Base-by-base conservation (phyloP, 2,888 invertebrate species). In the Hylaea fasciaria region DNA sequence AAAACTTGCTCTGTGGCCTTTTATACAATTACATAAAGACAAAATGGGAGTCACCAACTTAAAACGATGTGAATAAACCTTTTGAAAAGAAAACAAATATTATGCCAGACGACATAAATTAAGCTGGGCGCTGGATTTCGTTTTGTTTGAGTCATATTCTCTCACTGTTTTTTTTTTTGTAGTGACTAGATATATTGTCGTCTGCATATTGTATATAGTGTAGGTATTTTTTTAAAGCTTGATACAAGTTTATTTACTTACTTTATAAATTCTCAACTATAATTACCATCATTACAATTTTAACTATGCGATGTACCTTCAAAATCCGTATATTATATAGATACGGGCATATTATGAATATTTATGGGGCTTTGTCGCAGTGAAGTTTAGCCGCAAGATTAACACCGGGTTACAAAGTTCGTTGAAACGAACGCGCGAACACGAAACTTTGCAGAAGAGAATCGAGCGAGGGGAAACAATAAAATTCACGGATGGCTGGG, bases 401-500 rank as follows among this genome's bases (percentile, higher is more conserved):
- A 83, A 84, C 82, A 81, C 78, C 73, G 69, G 62, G 69, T 64
- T 69, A 68, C 68, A 65, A 75, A 79, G 71, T 76, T 72, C 57
- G 55, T 56, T 65, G 68, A 73, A 68, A 74, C 72, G 73, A 78
- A 81, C 77, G 80, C 81, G 81, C 76, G 82, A 85, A 86, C 83
- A 82, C 76, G 72, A 82, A 87, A 86, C 78, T 86, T 87, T 77
- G 78, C 69, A 75, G 75, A 71, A 54, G 59, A 48, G 68, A 74
- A 78, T 78, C 78, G 78, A 73, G 75, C 75, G 65, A 76, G 76
- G 77, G 86, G 82, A 85, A 87, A 85, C 87, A 87, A 88, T 89
- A 88, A 89, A 89, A 89, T 89, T 86, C 80, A 87, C 87, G 85
- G 85, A 79, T 85, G 83, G 79, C 79, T 80, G 79, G 78, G 73